Evolutionary conservation across 1,140 invertebrate genomes (phyloP).

Genomic region (Drosophila sturtevanti): DNA sequence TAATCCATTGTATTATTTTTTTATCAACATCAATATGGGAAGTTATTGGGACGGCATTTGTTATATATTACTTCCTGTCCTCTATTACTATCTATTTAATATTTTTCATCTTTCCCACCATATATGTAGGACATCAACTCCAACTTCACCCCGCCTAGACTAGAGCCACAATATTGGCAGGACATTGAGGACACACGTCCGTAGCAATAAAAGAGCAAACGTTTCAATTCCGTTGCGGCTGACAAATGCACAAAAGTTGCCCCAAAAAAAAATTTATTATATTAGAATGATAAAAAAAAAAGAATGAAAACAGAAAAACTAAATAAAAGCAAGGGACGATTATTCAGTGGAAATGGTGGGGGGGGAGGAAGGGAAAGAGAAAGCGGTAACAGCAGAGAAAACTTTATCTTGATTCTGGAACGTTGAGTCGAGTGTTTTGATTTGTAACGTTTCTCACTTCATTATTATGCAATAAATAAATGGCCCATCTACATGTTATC

Average conservation of each 20-base stretch:
- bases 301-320: conserved; percentile 14
- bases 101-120: conserved; percentile 60
- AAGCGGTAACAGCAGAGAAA: conserved; percentile 14
- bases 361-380: not conserved
- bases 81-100: conserved; percentile 60
- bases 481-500: conserved; percentile 57
- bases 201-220: conserved; percentile 75
- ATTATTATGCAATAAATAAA: conserved; percentile 83
- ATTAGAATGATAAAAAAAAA: conserved; percentile 74
- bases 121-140: conserved; percentile 24
- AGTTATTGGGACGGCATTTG: conserved; percentile 63
- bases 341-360: too few relatives aligned
- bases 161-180: conserved; percentile 8
- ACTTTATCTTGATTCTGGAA: conserved; percentile 66
- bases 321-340: not conserved
- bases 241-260: conserved; percentile 78
- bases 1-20: not conserved
- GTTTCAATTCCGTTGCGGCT: conserved; percentile 82
- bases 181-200: conserved; percentile 62
- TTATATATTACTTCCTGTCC: conserved; percentile 68
- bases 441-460: conserved; percentile 83
- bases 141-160: not conserved
- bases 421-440: conserved; percentile 81
- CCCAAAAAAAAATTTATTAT: conserved; percentile 61
- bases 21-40: conserved; percentile 21